phyloP scores from a whole-genome alignment of 2,888 invertebrate genomes.

The Sthenelais limicola region DNA sequence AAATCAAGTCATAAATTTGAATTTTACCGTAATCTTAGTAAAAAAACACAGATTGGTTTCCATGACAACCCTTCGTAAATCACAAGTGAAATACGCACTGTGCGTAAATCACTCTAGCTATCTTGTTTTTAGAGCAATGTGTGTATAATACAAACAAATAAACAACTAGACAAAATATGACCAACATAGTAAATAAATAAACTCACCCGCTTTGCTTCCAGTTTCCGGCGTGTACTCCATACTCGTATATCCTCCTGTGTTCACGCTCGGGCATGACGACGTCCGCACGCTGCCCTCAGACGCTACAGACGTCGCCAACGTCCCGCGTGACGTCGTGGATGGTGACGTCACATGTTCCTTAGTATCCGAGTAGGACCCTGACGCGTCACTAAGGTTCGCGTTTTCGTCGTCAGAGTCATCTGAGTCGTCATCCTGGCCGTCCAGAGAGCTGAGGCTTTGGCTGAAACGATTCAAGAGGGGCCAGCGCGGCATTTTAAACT shows the following conservation, averaged over 20 bases:
- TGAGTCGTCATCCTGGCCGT: conserved; percentile 56
- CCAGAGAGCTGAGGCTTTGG: conserved; percentile 62
- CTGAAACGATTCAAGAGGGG: conserved; percentile 50
- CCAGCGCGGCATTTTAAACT: conserved; percentile 9
- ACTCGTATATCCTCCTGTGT: neutral
- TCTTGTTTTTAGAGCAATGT: too few species aligned
- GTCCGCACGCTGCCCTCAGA: neutral
- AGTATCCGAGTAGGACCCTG: conserved; percentile 33
- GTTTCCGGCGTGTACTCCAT: too few species aligned
- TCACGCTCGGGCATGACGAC: conserved; percentile 39
- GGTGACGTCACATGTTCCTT: conserved; percentile 21
- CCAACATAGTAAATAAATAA: too few species aligned
- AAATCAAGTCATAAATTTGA: too few species aligned
- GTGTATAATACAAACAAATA: too few species aligned
- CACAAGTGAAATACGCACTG: too few species aligned
- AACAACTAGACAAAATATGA: too few species aligned
- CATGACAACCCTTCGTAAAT: too few species aligned
- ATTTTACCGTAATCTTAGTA: too few species aligned
- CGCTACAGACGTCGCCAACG: conserved; percentile 9
- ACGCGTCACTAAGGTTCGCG: conserved; percentile 38
- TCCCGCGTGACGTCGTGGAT: neutral
- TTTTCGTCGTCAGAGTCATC: conserved; percentile 39
- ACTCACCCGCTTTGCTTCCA: too few species aligned
- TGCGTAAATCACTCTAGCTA: too few species aligned
- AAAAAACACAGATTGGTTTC: too few species aligned